These are phyloP conservation scores for Caenorhabditis sp. DNA, from an alignment of 2,888 invertebrate genomes.

Conservation along the genomic window DNA sequence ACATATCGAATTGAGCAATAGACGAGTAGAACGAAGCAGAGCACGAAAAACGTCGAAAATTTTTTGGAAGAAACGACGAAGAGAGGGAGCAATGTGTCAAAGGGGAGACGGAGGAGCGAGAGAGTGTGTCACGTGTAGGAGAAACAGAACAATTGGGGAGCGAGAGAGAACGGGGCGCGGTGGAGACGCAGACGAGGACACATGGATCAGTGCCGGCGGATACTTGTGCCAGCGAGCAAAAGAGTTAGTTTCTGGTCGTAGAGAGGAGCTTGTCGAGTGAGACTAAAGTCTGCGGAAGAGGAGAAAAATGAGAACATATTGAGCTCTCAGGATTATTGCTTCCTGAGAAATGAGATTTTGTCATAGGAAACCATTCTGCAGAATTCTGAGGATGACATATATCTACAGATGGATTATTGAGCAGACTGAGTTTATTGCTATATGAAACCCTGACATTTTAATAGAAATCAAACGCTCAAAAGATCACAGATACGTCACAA, in stretches of 20 bases:
- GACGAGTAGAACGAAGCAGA: slow-evolving; percentile 9
- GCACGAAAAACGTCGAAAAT: slow-evolving; percentile 9
- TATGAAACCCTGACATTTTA: too few relatives aligned
- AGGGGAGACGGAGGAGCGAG: slow-evolving; percentile 29
- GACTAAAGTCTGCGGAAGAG: slow-evolving; percentile 7
- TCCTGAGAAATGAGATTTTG: background rate
- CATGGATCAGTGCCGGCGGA: slow-evolving; percentile 44
- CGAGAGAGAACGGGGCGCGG: slow-evolving; percentile 10
- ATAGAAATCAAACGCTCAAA: background rate
- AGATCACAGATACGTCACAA: background rate
- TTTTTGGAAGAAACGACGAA: slow-evolving; percentile 40
- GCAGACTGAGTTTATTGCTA: too few relatives aligned
- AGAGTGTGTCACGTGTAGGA: slow-evolving; percentile 6
- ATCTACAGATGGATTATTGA: too few relatives aligned
- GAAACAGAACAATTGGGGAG: slow-evolving; percentile 27
- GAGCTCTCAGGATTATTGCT: background rate
- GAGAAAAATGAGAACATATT: slow-evolving; percentile 14
- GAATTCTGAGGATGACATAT: background rate
- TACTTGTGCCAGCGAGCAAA: slow-evolving; percentile 32
- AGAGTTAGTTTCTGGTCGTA: slow-evolving; percentile 19
- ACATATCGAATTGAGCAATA: slow-evolving; percentile 32
- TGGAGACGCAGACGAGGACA: slow-evolving; percentile 14
- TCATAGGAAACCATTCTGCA: too few relatives aligned
- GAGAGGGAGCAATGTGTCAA: slow-evolving; percentile 33
- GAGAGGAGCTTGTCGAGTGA: slow-evolving; percentile 1